Evolutionary conservation across 2,888 invertebrate species (phyloP), one percentile per base, ranked within the genome.

Genomic region (Conus canariensis): DNA sequence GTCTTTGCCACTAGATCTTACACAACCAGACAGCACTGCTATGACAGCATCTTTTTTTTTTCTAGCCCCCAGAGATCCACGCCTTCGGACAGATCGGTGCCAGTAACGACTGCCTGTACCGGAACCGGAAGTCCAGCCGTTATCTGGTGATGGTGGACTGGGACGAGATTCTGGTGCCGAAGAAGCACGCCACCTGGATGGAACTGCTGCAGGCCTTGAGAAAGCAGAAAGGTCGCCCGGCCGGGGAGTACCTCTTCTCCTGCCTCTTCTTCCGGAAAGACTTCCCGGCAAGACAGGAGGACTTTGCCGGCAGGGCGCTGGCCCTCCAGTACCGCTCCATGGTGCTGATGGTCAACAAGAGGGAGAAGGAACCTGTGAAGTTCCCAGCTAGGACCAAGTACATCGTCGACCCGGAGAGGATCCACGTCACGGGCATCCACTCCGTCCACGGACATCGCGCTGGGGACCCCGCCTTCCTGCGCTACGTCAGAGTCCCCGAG

Each of bases 81-180:
- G 95, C 95, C 91, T 94, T 95, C 91, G 96, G 94, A 7, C 96
- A 96, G 90, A 90, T 95, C 59, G 93, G 94, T 8, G 94, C 95
- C 30, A 92, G 95, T 88, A 95, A 96, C 90, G 96, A 96, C 92
- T 96, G 96, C 91, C 92, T 95, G 3, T 94, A 95, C 89, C 91
- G 96, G 88, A 93, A 93, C 89, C 93, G 93, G 90, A 86, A 93
- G 59, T 58, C 88, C n/a, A 93, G 93, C 25, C 90, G 94, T 45
- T 95, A 94, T 90, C 83, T 95, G 16, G 95, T 64, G 22, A 64
- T 70, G 70, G 22, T 70, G 22, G 10, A 70, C 70, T 70, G 70
- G 70, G 70, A 70, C 22, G 70, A 70, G 70, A 95, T 95, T 87
- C 93, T 96, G 67, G 94, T 96, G 60, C 96, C 96, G 0, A 91